These are phyloP conservation scores for Halcyon chelicuti DNA, from an alignment of 2,797 vertebrate species.

Conservation along the genomic window DNA sequence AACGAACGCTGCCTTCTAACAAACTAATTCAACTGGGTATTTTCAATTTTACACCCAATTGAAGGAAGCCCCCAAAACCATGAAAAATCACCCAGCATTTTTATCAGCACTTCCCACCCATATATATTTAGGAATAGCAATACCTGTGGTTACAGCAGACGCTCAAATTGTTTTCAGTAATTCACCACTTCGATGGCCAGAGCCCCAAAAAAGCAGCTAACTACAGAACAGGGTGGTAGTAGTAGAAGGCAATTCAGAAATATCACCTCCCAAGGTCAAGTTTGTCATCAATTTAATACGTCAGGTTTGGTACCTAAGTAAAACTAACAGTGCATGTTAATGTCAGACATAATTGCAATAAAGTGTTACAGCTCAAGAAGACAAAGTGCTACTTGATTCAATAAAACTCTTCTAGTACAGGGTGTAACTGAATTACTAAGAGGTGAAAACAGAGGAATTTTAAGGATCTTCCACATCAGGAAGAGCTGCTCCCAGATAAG, in stretches of 20 bases:
- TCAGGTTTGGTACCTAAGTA: background rate
- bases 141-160: background rate
- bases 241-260: background rate
- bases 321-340: constrained; percentile 4
- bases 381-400: background rate
- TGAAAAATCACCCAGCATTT: background rate
- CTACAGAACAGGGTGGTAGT: background rate
- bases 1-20: background rate
- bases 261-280: background rate
- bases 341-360: background rate
- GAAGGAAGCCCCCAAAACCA: background rate
- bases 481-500: background rate
- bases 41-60: background rate
- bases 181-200: background rate
- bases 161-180: background rate
- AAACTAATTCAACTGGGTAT: background rate
- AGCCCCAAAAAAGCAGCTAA: background rate
- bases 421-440: background rate
- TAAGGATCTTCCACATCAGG: background rate
- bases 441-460: background rate
- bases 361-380: background rate
- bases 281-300: background rate
- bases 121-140: background rate
- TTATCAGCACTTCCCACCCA: background rate
- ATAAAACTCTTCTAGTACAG: background rate